phyloP scores from a whole-genome alignment of 1,140 invertebrate genomes.

The Euwallacea fornicatus region DNA sequence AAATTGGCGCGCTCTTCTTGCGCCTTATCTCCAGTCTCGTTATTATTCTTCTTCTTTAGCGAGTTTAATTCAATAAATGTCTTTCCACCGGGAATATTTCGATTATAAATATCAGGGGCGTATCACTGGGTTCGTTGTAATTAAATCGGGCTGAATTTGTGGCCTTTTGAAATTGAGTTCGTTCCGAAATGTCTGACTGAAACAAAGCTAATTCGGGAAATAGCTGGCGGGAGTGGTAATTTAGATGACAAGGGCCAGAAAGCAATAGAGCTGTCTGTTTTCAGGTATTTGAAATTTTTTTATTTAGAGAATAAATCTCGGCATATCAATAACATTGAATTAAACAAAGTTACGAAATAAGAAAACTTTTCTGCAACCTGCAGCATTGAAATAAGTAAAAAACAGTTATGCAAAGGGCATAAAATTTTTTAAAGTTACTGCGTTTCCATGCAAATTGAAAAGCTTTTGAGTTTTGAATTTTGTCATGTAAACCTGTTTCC shows the following conservation, averaged over 20 bases:
- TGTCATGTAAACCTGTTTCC: too few relatives aligned
- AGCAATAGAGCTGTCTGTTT: background rate
- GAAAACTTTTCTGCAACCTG: too few relatives aligned
- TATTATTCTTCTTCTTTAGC: slow-evolving; percentile 16
- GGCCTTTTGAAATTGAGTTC: background rate
- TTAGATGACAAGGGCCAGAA: background rate
- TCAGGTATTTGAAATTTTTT: background rate
- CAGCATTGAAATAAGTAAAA: too few relatives aligned
- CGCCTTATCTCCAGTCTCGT: slow-evolving; percentile 18
- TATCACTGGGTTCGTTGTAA: background rate
- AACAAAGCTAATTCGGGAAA: background rate
- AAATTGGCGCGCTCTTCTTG: slow-evolving; percentile 21
- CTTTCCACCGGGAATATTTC: slow-evolving; percentile 20
- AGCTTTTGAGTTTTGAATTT: too few relatives aligned
- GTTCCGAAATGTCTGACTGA: background rate
- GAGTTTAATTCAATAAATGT: slow-evolving; percentile 29
- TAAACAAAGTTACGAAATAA: too few relatives aligned
- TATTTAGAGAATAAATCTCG: background rate
- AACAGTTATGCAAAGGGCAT: too few relatives aligned
- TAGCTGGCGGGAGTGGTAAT: too few relatives aligned
- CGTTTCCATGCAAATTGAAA: too few relatives aligned
- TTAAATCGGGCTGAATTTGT: background rate
- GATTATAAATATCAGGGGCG: slow-evolving; percentile 16
- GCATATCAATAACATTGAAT: too few relatives aligned
- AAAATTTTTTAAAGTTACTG: too few relatives aligned